Evolutionary conservation across 2,888 invertebrate species (phyloP).

Genomic region (Sussaba pulchella): DNA sequence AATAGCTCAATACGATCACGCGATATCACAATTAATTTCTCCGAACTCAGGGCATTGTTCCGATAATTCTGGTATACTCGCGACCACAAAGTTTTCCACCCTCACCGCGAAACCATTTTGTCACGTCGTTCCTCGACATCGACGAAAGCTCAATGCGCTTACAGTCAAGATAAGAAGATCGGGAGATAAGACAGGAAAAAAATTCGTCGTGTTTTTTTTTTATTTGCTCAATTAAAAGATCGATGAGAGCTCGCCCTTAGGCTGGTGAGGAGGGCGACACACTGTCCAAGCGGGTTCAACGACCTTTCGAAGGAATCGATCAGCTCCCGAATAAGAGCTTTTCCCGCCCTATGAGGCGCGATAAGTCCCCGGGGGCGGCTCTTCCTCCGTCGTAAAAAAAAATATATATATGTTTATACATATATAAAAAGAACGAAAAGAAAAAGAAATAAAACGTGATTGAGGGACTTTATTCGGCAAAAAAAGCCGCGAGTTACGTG

Average conservation of each 20-base stretch:
- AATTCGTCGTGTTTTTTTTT: background rate
- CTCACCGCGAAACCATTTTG: background rate
- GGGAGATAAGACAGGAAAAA: background rate
- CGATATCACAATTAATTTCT: slow-evolving; percentile 6
- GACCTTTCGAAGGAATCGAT: slow-evolving; percentile 60
- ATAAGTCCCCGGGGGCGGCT: background rate
- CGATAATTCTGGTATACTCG: background rate
- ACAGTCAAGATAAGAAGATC: too few relatives aligned
- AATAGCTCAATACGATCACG: slow-evolving; percentile 2
- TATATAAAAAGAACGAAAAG: too few relatives aligned
- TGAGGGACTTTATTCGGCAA: too few relatives aligned
- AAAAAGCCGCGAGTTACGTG: too few relatives aligned
- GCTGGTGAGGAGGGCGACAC: slow-evolving; percentile 15
- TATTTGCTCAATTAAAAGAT: slow-evolving; percentile 38
- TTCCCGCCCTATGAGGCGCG: too few relatives aligned
- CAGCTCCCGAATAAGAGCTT: slow-evolving; percentile 60
- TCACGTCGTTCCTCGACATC: too few relatives aligned
- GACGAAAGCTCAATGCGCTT: too few relatives aligned
- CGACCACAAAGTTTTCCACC: background rate
- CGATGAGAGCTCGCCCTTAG: slow-evolving; percentile 9
- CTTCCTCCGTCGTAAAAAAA: slow-evolving; percentile 16
- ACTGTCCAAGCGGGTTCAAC: slow-evolving; percentile 56
- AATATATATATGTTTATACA: too few relatives aligned
- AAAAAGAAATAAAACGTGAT: too few relatives aligned
- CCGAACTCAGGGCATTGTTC: slow-evolving; percentile 2